Base-by-base conservation (phyloP, 2,888 invertebrate genomes). In the Cephus runcator region DNA sequence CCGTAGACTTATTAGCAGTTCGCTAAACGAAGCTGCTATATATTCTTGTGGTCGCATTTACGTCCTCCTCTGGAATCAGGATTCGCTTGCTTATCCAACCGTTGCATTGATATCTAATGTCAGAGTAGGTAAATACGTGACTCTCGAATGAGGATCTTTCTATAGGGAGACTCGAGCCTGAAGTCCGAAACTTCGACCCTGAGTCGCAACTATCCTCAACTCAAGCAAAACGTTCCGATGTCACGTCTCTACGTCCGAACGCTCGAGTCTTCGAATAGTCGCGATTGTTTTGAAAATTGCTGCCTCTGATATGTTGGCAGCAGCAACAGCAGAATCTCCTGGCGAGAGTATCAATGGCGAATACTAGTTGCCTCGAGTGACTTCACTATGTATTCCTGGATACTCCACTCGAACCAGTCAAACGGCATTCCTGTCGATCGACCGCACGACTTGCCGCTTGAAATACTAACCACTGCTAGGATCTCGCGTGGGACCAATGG, bases 391-490 rank as follows among this genome's bases (percentile, higher is more conserved):
- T 76, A 76, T 80, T 73, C 35, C 34, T 30, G 34, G 34, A 34
- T 34, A 23, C 34, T 33, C 74, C 35, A 69, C 75, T 15, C 12
- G 82, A 88, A 89, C 88, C 88, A 85, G 89, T 89, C 85, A 76
- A 83, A 83, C 87, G 81, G 81, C 89, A 88, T 88, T 88, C 88
- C 84, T 83, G 75, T 71, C 84, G 83, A 84, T 86, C 83, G 80
- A 80, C 81, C 79, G 78, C 33, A 2, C 71, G 33, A 71, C 31
- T 71, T 9, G 71, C 71, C 6, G 71, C 31, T 33, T 12, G 12
- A 15, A 71, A 71, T 33, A 71, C 31, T 15, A 40, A 40, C 40
- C 15, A 6, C 40, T 40, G 3, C 40, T 56, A 23, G 15, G 23
- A 2, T 56, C 23, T 56, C 40, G 15, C 15, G 6, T 15, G 4